Conservation (phyloP, 2,113 vertebrate species). For the Perca flavescens region DNA sequence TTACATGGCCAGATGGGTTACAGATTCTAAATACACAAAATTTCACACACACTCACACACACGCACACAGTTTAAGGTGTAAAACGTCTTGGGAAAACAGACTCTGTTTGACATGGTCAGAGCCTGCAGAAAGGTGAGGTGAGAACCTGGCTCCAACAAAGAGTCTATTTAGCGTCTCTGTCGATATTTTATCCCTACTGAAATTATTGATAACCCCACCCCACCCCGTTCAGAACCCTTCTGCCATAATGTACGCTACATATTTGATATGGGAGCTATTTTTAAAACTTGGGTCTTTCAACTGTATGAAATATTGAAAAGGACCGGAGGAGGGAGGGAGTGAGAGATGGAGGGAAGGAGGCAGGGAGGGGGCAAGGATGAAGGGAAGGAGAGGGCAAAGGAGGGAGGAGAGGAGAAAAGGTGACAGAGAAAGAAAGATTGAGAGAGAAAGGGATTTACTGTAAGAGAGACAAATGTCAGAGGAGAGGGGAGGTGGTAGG, state of each 20-base stretch:
- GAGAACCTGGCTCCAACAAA: slow-evolving; percentile 21
- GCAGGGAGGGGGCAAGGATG: slow-evolving; percentile 20
- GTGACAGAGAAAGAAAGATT: slow-evolving; percentile 33
- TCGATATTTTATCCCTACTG: slow-evolving; percentile 68
- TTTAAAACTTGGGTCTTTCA: slow-evolving; percentile 84
- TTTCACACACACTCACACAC: not conserved
- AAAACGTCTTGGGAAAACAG: slow-evolving; percentile 41
- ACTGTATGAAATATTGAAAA: slow-evolving; percentile 86
- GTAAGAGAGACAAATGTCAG: slow-evolving; percentile 72
- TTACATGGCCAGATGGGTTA: not conserved
- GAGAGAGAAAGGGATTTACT: slow-evolving; percentile 54
- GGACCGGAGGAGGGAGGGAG: slow-evolving; percentile 46
- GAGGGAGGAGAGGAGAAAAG: slow-evolving; percentile 30
- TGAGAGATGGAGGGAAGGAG: slow-evolving; percentile 54
- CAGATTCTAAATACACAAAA: not conserved
- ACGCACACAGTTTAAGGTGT: slow-evolving; percentile 4
- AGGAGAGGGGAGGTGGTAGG: slow-evolving; percentile 28
- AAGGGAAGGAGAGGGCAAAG: slow-evolving; percentile 15
- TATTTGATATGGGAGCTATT: slow-evolving; percentile 87
- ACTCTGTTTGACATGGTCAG: slow-evolving; percentile 13
- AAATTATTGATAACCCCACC: slow-evolving; percentile 77
- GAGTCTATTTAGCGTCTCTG: slow-evolving; percentile 19
- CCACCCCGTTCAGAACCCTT: slow-evolving; percentile 46
- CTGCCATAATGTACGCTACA: slow-evolving; percentile 82
- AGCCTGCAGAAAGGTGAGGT: slow-evolving; percentile 12